Evolutionary conservation across 1,140 invertebrate species (phyloP), one percentile per base, ranked within the genome.

Genomic region (Zaprionus ghesquierei): DNA sequence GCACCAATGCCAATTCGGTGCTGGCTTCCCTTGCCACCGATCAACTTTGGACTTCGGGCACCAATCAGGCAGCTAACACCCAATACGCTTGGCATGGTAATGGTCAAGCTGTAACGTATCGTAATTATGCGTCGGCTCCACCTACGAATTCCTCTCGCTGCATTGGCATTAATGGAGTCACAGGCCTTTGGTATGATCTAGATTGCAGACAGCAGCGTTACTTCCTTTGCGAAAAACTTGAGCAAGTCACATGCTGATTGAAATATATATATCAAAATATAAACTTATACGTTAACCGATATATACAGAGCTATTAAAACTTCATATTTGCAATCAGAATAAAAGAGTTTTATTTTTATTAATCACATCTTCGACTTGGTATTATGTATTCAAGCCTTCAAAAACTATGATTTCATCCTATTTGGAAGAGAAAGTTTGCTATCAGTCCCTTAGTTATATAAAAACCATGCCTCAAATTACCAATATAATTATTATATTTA

Each of bases 251-350:
- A 1, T 60, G 55, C 20, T 18, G 31, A 46, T 5, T 1, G 0
- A 12, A 35, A 9, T 8, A 2, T n/a, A 4, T 12, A n/a, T 0
- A 2, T 15, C 9, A 2, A 56, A 22, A 1, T 20, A 29, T 10
- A 54, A 41, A 29, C 9, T 23, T 56, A 8, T 46, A 22, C 41
- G 3, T 15, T 41, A 41, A 15, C 3, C 35, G 5, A 41, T 20
- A 18, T 46, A 46, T 12, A 18, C 15, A 44, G 5, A 53, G 8
- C n/a, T 22, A 53, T 68, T 53, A 60, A 69, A 69, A 35, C 3
- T 20, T 38, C 15, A 38, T n/a, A 51, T 20, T 60, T 60, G 65
- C 65, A 69, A 60, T 69, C 65, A 60, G 65, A 62, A 49, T 3
- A 5, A 35, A 8, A 29, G 0, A 8, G n/a, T n/a, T 8, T 15